These are phyloP conservation scores for Aphis gossypii DNA, from an alignment of 1,140 invertebrate genomes.

Conservation along the genomic window DNA sequence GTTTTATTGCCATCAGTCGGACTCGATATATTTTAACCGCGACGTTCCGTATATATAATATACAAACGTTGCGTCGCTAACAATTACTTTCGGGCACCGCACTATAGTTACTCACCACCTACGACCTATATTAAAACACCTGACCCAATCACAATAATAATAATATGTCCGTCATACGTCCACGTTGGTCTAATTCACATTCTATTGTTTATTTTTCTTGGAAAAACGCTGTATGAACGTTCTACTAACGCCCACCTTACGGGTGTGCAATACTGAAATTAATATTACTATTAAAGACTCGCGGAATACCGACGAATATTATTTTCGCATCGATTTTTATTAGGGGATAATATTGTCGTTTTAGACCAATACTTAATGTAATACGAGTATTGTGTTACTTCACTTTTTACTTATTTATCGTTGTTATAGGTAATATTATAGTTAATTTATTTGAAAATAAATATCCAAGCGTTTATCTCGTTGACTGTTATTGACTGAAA, in stretches of 20 bases:
- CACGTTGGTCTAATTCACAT: not conserved
- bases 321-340: not conserved
- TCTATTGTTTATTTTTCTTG: not conserved
- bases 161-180: not conserved
- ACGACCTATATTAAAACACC: not conserved
- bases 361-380: not conserved
- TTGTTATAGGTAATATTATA: not conserved
- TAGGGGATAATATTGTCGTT: not conserved
- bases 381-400: not conserved
- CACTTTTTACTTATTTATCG: not conserved
- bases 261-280: not conserved
- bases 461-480: too few relatives aligned
- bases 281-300: not conserved
- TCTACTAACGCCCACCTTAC: not conserved
- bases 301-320: not conserved
- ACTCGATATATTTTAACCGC: not conserved
- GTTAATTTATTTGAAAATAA: not conserved
- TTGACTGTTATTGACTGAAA: too few relatives aligned
- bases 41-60: not conserved
- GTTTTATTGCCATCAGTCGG: constrained; percentile 25
- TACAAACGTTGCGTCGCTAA: not conserved
- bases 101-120: not conserved
- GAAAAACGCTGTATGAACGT: not conserved
- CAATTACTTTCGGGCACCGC: constrained; percentile 2
- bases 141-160: not conserved